Base-by-base conservation (phyloP, 1,140 invertebrate genomes). In the Drosophila asahinai region DNA sequence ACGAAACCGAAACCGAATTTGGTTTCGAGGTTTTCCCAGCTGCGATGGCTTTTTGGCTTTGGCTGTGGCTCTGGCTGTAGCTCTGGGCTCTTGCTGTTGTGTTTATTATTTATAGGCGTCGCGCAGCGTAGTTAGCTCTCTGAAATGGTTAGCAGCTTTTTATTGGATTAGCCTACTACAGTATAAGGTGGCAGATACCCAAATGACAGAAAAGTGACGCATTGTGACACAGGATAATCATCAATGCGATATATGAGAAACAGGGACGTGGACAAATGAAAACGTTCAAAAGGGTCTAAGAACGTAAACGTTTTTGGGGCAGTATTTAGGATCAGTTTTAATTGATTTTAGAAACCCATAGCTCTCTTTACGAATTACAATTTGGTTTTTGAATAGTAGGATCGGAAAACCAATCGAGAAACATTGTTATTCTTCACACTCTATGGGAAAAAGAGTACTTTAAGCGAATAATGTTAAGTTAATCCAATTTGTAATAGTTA, bases 121-220 rank as follows among this genome's bases (percentile, higher is more conserved):
- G 59, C 47, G 49, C 48, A 61, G 60, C 65, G 47, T 74, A 51
- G 54, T 57, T 57, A 57, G 72, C 77, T 79, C 83, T 77, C 80
- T 87, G 73, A 75, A 90, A 81, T 75, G 57, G 86, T 81, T 89
- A 80, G 64, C 78, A 81, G 80, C 81, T 81, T 68, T 76, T 86
- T 81, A 90, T 87, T 90, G 84, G 86, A 79, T 89, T 89, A 90
- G 77, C 74, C 73, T 65, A 79, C 63, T 62, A 76, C 60, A 72
- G 67, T 58, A 71, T 70, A 77, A 74, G 57, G 64, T 70, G 66
- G 70, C 60, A 80, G 52, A 72, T 71, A 72, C 66, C 52, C 62
- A 55, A 67, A 75, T 75, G 63, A 60, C 47, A 48, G 6, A 30
- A 78, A 78, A 70, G 52, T 68, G 65, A 81, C 67, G 72, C 77